Conservation (phyloP, 2,113 vertebrate species). For the Caloenas nicobarica region DNA sequence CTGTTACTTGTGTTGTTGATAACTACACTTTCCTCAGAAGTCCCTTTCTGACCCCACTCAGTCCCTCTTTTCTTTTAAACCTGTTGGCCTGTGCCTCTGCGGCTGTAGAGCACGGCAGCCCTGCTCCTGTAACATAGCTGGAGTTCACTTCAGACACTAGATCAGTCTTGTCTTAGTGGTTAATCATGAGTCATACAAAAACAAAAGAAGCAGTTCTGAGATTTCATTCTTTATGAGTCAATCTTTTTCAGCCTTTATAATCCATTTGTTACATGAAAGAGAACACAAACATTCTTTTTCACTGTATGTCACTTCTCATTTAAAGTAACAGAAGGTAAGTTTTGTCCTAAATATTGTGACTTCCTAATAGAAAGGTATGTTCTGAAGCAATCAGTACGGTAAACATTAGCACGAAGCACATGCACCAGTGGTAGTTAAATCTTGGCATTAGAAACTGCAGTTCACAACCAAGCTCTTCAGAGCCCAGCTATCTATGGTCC, state of each 20-base stretch:
- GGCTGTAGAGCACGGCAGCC: not conserved
- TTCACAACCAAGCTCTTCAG: not conserved
- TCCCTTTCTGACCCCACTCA: not conserved
- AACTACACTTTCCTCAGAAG: not conserved
- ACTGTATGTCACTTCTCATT: not conserved
- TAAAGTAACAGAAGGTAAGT: not conserved
- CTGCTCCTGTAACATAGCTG: not conserved
- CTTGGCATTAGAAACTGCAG: not conserved
- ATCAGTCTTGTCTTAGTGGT: not conserved
- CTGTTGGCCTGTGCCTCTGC: not conserved
- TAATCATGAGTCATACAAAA: conserved; percentile 16
- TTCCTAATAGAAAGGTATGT: not conserved
- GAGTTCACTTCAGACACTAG: not conserved
- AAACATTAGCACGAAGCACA: not conserved
- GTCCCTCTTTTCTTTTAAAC: not conserved
- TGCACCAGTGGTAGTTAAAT: not conserved
- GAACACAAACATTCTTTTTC: not conserved
- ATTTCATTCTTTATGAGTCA: conserved; percentile 11
- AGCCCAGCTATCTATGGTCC: not conserved
- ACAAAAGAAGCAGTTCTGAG: not conserved
- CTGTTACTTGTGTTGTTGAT: not conserved
- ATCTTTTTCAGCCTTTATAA: conserved; percentile 18
- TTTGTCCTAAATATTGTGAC: not conserved
- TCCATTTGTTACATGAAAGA: not conserved
- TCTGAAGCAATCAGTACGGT: not conserved